Evolutionary conservation across 2,797 vertebrate genomes (phyloP).

Genomic region (Acrossocheilus fasciatus): DNA sequence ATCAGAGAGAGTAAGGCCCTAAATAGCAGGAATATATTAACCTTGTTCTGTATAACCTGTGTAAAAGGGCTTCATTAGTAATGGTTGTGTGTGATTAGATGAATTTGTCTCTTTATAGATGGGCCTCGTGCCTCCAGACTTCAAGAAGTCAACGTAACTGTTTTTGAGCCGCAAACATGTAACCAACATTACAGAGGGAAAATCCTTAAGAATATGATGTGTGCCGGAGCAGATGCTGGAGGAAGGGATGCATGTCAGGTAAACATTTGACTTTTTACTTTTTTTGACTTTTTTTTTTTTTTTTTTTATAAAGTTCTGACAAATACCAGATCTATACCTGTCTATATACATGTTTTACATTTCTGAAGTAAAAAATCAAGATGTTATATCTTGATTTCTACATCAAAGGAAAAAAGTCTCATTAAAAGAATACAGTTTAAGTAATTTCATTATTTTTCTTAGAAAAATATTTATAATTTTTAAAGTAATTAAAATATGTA

Average conservation of each 20-base stretch:
- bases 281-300: neutral
- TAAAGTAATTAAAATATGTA: neutral
- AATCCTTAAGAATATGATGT: slow-evolving; percentile 80
- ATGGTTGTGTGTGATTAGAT: neutral
- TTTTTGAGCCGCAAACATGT: slow-evolving; percentile 64
- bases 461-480: neutral
- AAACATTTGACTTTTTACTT: neutral
- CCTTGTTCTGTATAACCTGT: neutral
- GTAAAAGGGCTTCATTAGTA: neutral
- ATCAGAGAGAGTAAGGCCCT: slow-evolving; percentile 73
- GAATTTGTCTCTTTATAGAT: slow-evolving; percentile 61
- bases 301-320: neutral
- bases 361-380: neutral
- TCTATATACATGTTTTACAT: too few species aligned
- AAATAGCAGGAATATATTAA: neutral
- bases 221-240: slow-evolving; percentile 78
- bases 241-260: slow-evolving; percentile 86
- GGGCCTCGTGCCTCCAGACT: slow-evolving; percentile 68
- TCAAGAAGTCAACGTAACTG: slow-evolving; percentile 78
- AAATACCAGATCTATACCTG: too few species aligned
- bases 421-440: neutral
- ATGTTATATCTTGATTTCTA: neutral
- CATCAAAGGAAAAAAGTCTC: neutral
- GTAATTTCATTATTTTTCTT: neutral
- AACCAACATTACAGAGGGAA: slow-evolving; percentile 64